Evolutionary conservation across 1,140 invertebrate genomes (phyloP).

Genomic region (Helicoverpa zea): DNA sequence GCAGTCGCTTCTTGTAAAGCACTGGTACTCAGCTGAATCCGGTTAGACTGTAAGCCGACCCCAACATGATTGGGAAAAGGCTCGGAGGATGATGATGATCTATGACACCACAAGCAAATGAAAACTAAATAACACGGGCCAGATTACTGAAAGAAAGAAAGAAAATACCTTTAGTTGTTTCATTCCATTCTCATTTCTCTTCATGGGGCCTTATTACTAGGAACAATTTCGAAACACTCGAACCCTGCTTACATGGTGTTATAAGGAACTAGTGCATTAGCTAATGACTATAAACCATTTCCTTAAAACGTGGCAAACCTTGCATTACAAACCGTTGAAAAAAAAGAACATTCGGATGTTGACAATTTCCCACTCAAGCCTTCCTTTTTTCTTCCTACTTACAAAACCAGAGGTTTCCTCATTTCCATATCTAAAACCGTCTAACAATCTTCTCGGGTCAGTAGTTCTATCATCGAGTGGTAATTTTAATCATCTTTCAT

Average conservation of each 20-base stretch:
- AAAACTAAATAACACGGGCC: too few relatives aligned
- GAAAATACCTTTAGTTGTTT: too few relatives aligned
- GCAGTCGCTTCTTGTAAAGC: too few relatives aligned
- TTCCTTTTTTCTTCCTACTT: not conserved
- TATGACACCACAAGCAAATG: too few relatives aligned
- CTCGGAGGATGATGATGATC: too few relatives aligned
- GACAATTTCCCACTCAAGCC: constrained; percentile 3
- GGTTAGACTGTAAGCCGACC: too few relatives aligned
- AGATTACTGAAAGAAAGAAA: too few relatives aligned
- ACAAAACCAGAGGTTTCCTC: not conserved
- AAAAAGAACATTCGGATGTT: not conserved
- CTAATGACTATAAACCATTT: not conserved
- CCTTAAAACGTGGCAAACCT: constrained; percentile 6
- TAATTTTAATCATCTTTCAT: not conserved
- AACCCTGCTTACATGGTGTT: not conserved
- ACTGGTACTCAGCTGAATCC: too few relatives aligned
- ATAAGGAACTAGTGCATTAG: constrained; percentile 18
- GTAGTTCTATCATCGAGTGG: not conserved
- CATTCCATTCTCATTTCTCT: too few relatives aligned
- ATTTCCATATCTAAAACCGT: not conserved
- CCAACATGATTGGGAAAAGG: too few relatives aligned
- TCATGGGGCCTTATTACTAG: too few relatives aligned
- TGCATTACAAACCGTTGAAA: not conserved
- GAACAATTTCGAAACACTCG: too few relatives aligned
- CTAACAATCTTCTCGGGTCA: constrained; percentile 14